Conservation (phyloP, 2,113 vertebrate genomes). For the Thomomys bottae region DNA sequence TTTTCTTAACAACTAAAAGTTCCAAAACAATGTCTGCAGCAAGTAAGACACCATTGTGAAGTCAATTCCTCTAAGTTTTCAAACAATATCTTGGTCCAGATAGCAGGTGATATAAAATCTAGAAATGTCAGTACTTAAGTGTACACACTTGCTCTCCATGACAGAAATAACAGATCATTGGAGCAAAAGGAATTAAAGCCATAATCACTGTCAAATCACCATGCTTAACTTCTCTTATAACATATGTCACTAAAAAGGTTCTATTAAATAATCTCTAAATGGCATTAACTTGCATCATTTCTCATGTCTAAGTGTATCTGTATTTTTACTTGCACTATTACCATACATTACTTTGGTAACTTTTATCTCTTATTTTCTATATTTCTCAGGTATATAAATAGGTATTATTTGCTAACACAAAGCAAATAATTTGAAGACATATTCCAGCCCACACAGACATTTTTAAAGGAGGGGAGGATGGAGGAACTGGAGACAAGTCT, state of each 20-base stretch:
- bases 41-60: neutral
- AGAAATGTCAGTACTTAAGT: neutral
- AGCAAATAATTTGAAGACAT: neutral
- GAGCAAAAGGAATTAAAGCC: neutral
- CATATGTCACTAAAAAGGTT: neutral
- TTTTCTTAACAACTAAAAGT: slow-evolving; percentile 5
- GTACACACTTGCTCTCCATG: neutral
- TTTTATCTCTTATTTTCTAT: neutral
- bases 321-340: neutral
- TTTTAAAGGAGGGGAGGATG: neutral
- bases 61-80: neutral
- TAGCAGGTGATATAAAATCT: neutral
- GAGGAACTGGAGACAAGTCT: neutral
- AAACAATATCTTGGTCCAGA: neutral
- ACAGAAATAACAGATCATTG: neutral
- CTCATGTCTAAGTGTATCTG: neutral
- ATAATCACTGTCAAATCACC: slow-evolving; percentile 1
- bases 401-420: neutral
- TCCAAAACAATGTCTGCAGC: neutral
- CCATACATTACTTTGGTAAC: neutral
- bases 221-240: neutral
- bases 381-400: slow-evolving; percentile 14
- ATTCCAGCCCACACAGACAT: neutral
- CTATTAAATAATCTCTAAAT: neutral
- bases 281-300: neutral